Evolutionary conservation across 1,140 invertebrate genomes (phyloP), one percentile per base, ranked within the genome.

Genomic region (Cephus cinctus): DNA sequence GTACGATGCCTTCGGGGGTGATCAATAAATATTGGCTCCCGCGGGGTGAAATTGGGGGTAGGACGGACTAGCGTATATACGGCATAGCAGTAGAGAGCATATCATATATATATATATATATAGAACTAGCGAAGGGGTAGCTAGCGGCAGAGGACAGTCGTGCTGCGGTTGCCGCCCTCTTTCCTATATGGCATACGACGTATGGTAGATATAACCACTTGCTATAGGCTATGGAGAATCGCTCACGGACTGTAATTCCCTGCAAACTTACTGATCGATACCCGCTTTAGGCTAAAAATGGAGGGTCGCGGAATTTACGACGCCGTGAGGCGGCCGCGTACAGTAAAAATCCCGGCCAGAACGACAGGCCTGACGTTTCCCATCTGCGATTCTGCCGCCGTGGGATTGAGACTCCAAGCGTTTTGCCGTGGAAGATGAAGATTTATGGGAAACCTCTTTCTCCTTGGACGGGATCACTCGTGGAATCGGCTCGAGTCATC

Each of bases 11-110:
- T 73, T 69, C 57, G 65, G 69, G 68, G 67, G 58, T 75, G 67
- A 75, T 77, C 74, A 63, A 75, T 77, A 77, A 76, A 77, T 75
- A 77, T 75, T 69, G 72, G 71, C 63, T 71, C 66, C 69, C 63
- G 57, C 8, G 61, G 68, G 67, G 67, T 65, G 59, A 72, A 69
- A 73, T 69, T 65, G 63, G 68, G 58, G 61, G n/a, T n/a, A n/a
- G n/a, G n/a, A n/a, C n/a, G n/a, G n/a, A n/a, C n/a, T 66, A 56
- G 54, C 58, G 18, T 15, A 44, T 36, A 27, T 41, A 47, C 34
- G 43, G 23, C 25, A 36, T 48, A 50, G 31, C 14, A 18, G 36
- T 12, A 30, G 25, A 12, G 23, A 18, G 23, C n/a, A n/a, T n/a
- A n/a, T n/a, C n/a, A n/a, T n/a, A n/a, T n/a, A n/a, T n/a, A n/a